Conservation (phyloP, 1,140 invertebrate species). For the Heterodera schachtii region DNA sequence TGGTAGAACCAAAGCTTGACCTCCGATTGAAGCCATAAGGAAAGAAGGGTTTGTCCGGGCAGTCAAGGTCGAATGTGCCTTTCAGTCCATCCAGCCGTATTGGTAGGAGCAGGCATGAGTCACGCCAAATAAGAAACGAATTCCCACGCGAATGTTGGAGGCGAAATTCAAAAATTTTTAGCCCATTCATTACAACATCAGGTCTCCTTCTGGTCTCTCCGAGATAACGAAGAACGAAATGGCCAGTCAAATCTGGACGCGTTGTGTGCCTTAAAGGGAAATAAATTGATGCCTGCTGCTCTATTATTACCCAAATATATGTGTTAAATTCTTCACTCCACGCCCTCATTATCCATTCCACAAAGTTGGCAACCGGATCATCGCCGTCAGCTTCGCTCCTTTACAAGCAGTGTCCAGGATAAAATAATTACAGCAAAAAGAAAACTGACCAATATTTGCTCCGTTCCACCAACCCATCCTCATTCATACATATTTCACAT, state of each 20-base stretch:
- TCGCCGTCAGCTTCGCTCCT: slow-evolving; percentile 1
- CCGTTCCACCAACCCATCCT: background rate
- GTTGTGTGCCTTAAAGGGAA: too few relatives aligned
- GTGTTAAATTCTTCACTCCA: background rate
- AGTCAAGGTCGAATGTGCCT: background rate
- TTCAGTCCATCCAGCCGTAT: slow-evolving; percentile 4
- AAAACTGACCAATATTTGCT: background rate
- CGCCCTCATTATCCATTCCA: background rate
- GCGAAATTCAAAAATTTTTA: background rate
- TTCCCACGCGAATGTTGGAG: background rate
- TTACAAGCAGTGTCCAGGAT: background rate
- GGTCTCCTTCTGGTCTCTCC: background rate
- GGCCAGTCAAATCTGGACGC: background rate
- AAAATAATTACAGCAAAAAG: background rate
- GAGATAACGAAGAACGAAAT: slow-evolving; percentile 5
- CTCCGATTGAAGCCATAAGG: background rate
- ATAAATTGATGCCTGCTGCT: too few relatives aligned
- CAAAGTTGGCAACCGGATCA: background rate
- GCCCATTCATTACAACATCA: background rate
- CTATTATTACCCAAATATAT: background rate
- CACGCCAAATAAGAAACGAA: background rate
- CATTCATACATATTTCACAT: background rate
- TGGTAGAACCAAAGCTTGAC: too few relatives aligned
- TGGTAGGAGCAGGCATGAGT: background rate
- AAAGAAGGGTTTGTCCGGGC: background rate